phyloP scores from a whole-genome alignment of 2,113 vertebrate genomes.

The Prunella fulvescens region DNA sequence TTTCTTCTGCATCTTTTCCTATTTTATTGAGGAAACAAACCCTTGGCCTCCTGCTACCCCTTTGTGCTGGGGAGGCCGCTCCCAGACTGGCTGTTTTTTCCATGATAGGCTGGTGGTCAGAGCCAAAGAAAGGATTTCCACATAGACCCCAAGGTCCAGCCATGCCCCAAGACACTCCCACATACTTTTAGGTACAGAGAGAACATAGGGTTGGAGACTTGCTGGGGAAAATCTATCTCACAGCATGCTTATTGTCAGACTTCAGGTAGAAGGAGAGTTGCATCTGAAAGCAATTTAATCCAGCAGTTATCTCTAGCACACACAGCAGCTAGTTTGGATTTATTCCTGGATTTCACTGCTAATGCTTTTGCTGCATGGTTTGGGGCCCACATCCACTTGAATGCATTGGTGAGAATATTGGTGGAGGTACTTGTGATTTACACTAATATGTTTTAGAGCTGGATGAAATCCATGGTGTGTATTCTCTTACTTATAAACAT shows the following conservation, averaged over 20 bases:
- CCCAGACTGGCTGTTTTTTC: background rate
- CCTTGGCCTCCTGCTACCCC: background rate
- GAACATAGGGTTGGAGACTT: background rate
- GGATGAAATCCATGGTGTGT: background rate
- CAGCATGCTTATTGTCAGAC: background rate
- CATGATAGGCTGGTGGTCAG: rapidly evolving
- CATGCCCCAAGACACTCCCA: background rate
- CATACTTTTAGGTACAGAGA: background rate
- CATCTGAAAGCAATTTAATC: conserved; percentile 29
- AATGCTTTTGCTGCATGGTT: background rate
- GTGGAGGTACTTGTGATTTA: background rate
- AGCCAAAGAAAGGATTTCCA: background rate
- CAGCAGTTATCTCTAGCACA: background rate
- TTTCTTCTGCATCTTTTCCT: background rate
- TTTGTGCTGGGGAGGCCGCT: background rate
- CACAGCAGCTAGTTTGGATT: background rate
- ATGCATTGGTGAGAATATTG: background rate
- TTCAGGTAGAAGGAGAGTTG: background rate
- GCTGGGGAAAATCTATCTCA: background rate
- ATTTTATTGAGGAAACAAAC: background rate
- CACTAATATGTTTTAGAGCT: background rate
- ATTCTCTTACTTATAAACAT: conserved; percentile 22
- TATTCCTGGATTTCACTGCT: conserved; percentile 1
- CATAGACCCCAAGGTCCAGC: background rate
- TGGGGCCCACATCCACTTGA: background rate